Conservation (phyloP, 1,140 invertebrate genomes). For the Vanessa tameamea region DNA sequence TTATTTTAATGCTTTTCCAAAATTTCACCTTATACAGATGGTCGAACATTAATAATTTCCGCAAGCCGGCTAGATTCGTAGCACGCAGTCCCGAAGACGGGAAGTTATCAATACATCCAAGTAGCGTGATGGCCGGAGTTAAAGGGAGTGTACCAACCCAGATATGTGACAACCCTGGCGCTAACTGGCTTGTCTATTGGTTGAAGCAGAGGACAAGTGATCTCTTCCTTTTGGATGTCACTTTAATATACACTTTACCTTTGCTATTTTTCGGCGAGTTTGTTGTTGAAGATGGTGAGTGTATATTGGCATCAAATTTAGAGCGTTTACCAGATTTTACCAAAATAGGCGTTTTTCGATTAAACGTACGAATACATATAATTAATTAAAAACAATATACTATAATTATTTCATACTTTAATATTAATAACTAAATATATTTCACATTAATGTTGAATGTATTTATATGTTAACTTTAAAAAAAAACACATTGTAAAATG, state of each 20-base stretch:
- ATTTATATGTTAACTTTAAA: too few relatives aligned
- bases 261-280: conserved; percentile 77
- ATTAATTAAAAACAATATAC: too few relatives aligned
- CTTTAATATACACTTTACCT: conserved; percentile 71
- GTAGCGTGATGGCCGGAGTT: conserved; percentile 57
- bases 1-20: background rate
- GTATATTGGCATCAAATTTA: background rate
- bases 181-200: conserved; percentile 74
- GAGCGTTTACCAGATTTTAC: too few relatives aligned
- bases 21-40: conserved; percentile 48
- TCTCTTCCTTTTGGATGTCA: conserved; percentile 69
- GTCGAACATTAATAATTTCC: conserved; percentile 38
- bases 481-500: too few relatives aligned
- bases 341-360: too few relatives aligned
- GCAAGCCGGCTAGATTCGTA: conserved; percentile 36
- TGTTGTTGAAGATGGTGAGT: conserved; percentile 52
- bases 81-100: conserved; percentile 63
- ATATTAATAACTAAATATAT: too few relatives aligned
- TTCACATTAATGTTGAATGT: too few relatives aligned
- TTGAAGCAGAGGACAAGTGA: conserved; percentile 66
- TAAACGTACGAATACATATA: too few relatives aligned
- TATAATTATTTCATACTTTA: too few relatives aligned
- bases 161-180: conserved; percentile 51
- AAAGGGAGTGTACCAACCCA: background rate
- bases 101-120: conserved; percentile 62